Base-by-base conservation (phyloP, 1,140 invertebrate species). In the Halictus rubicundus region DNA sequence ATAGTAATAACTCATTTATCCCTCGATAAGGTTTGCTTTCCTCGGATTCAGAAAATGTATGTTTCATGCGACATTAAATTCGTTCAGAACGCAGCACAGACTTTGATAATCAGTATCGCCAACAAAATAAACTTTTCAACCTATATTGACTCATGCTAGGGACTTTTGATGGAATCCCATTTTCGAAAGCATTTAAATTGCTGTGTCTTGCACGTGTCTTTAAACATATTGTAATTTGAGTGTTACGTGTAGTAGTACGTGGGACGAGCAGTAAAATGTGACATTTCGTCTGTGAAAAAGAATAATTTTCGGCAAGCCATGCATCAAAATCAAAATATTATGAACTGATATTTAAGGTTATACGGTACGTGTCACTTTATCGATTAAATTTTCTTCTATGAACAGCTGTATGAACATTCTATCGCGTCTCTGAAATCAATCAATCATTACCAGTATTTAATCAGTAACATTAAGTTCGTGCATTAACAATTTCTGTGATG, bases 351-450 rank as follows among this genome's bases (percentile, higher is more conserved):
- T n/a, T 42, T 78, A 78, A 72, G 76, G 76, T 78, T 82, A 78
- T 65, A 71, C 14, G 52, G 80, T 75, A 80, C 69, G 78, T 82
- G 69, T 84, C 39, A 68, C 25, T 65, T 73, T 77, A 72, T 64
- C 14, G 79, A 82, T 81, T 68, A 81, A 27, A 72, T 73, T 68
- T 16, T 5, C 49, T 10, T 52, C 32, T 19, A 14, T 23, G 54
- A 4, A 39, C 32, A 23, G 4, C 46, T 46, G 23, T 49, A 32
- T 60, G 46, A 23, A 68, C 49, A 10, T 49, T 42, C 37, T 46
- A 32, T 78, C 59, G 46, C 7, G 64, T 60, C 32, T 65, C 27
- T 46, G 19, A 3, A 49, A 68, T 23, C 16, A 37, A 49, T 49
- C 14, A 46, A 27, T 21, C 25, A 23, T 57, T 39, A 65, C 6